Evolutionary conservation across 64 coral and sea anemone species (phyloP).

Genomic region (Stichodactyla helianthus): DNA sequence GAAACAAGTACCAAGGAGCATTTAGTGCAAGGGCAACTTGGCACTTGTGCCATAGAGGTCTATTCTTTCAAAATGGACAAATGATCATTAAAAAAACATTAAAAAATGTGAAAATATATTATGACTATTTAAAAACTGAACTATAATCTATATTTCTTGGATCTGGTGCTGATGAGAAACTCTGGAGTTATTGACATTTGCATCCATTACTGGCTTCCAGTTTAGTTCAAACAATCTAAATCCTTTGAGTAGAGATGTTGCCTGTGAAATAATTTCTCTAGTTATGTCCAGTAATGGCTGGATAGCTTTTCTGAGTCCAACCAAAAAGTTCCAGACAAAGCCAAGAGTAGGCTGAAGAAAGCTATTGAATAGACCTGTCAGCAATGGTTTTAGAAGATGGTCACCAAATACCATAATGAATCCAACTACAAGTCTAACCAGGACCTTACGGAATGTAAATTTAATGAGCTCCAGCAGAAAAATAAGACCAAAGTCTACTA

Average conservation of each 20-base stretch:
- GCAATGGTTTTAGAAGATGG: slow-evolving; percentile 60
- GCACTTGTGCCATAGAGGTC: no score
- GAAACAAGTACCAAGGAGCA: no score
- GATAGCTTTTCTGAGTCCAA: slow-evolving; percentile 64
- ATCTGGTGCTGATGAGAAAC: background rate
- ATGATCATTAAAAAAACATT: background rate
- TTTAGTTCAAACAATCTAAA: slow-evolving; percentile 80
- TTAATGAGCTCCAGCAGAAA: slow-evolving; percentile 56
- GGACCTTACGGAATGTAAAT: slow-evolving; percentile 58
- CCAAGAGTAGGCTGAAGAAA: slow-evolving; percentile 60
- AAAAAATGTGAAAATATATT: background rate
- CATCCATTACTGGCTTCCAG: slow-evolving; percentile 57
- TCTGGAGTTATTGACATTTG: background rate
- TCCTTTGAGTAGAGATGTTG: slow-evolving; percentile 45
- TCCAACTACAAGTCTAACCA: slow-evolving; percentile 47
- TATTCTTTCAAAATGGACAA: background rate
- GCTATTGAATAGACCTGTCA: slow-evolving; percentile 61
- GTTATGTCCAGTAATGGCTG: slow-evolving; percentile 68
- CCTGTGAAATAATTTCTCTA: slow-evolving; percentile 25
- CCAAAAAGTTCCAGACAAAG: slow-evolving; percentile 71
- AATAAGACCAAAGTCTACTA: slow-evolving; percentile 72
- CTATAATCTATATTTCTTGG: background rate
- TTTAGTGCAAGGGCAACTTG: no score
- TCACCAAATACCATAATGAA: slow-evolving; percentile 62
- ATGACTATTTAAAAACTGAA: no score